Percentiles rank a stretch among this genome's conserved stretches.
These are phyloP conservation scores for Chaetodon trifasciatus DNA, from an alignment of 2,797 vertebrate species.

Conservation along the genomic window DNA sequence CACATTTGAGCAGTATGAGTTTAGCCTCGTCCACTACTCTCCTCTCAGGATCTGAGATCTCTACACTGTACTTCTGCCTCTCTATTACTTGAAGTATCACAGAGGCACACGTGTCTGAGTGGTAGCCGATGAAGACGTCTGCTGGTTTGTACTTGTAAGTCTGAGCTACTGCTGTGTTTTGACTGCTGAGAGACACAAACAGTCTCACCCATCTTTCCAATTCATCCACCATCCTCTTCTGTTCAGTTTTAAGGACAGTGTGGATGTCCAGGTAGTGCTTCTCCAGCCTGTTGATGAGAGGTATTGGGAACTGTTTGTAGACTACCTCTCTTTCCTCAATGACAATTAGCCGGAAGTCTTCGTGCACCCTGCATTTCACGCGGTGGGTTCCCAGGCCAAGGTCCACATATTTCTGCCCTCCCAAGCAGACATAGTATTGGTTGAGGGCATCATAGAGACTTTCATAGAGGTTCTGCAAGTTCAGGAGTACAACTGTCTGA, in stretches of 20 bases:
- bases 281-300: constrained; percentile 96
- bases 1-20: constrained; percentile 89
- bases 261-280: constrained; percentile 96
- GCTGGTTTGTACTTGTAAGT: constrained; percentile 83
- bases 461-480: constrained; percentile 97
- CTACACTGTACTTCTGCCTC: constrained; percentile 60
- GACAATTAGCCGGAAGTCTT: constrained; percentile 92
- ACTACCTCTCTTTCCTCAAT: constrained; percentile 96
- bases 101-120: constrained; percentile 93
- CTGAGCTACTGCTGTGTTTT: constrained; percentile 50
- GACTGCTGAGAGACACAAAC: constrained; percentile 77
- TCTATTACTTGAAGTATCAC: constrained; percentile 90
- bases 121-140: constrained; percentile 95
- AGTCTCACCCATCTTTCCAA: constrained; percentile 87
- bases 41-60: constrained; percentile 55
- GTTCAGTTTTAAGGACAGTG: constrained; percentile 88
- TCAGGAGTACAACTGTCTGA: constrained; percentile 92
- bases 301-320: constrained; percentile 94
- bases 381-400: constrained; percentile 96
- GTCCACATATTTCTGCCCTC: constrained; percentile 97
- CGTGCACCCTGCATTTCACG: constrained; percentile 97
- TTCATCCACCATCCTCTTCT: constrained; percentile 83
- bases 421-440: constrained; percentile 96
- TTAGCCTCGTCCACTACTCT: constrained; percentile 82
- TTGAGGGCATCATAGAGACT: constrained; percentile 98